These are phyloP conservation scores for Penaeus chinensis DNA, from an alignment of 1,140 invertebrate genomes.

Conservation along the genomic window DNA sequence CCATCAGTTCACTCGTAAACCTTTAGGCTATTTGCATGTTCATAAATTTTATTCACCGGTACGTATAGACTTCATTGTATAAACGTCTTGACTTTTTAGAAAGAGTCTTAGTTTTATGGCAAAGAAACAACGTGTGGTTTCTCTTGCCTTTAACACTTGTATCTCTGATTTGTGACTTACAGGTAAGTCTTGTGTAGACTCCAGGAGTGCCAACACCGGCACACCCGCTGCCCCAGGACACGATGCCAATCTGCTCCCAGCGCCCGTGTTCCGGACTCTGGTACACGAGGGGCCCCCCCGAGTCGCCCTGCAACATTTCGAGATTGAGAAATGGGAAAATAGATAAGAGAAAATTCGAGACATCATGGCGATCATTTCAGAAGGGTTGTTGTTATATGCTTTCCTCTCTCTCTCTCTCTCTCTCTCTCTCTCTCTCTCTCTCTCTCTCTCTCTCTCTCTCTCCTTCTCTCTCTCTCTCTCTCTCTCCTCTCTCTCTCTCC, in stretches of 20 bases:
- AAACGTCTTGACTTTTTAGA: too few relatives aligned
- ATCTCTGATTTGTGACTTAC: neutral
- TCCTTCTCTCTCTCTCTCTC: too few relatives aligned
- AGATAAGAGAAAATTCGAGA: constrained; percentile 30
- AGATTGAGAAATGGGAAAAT: neutral
- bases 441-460: too few relatives aligned
- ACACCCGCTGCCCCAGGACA: constrained; percentile 74
- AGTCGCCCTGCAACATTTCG: constrained; percentile 79
- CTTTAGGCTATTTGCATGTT: too few relatives aligned
- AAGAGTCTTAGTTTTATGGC: too few relatives aligned
- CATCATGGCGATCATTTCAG: constrained; percentile 1
- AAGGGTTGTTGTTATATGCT: neutral
- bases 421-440: too few relatives aligned
- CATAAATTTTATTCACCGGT: too few relatives aligned
- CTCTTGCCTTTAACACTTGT: too few relatives aligned
- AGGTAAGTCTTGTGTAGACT: constrained; percentile 82
- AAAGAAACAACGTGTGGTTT: too few relatives aligned
- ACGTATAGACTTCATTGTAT: too few relatives aligned
- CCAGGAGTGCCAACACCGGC: constrained; percentile 80
- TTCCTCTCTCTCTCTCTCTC: neutral
- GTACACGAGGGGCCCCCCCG: constrained; percentile 84
- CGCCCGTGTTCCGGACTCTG: constrained; percentile 8
- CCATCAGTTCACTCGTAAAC: too few relatives aligned
- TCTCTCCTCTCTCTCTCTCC: too few relatives aligned
- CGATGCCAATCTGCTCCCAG: constrained; percentile 66